Evolutionary conservation across 2,113 vertebrate genomes (phyloP).

Genomic region (Panurus biarmicus): DNA sequence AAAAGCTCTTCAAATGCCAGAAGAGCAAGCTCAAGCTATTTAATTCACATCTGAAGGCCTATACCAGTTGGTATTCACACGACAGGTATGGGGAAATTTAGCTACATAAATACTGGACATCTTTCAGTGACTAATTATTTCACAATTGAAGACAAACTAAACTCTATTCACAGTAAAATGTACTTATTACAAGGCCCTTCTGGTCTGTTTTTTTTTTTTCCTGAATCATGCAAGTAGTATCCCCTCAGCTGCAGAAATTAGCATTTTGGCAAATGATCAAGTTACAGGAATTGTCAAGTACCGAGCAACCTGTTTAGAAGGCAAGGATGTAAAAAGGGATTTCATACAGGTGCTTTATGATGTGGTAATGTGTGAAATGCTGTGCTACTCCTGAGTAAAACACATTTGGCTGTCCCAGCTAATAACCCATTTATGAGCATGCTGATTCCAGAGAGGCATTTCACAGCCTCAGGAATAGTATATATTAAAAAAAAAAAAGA

Average conservation of each 20-base stretch:
- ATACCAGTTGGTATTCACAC: neutral
- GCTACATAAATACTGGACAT: slow-evolving; percentile 30
- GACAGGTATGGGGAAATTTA: neutral
- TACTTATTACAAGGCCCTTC: slow-evolving; percentile 41
- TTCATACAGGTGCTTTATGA: neutral
- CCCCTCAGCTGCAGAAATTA: slow-evolving; percentile 50
- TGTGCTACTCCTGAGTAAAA: slow-evolving; percentile 53
- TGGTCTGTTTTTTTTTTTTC: slow-evolving; percentile 30
- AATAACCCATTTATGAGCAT: slow-evolving; percentile 17
- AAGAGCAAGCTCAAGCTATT: neutral
- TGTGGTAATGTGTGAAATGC: slow-evolving; percentile 2
- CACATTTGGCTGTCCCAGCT: slow-evolving; percentile 15
- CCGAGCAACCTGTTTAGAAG: slow-evolving; percentile 48
- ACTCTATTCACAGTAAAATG: slow-evolving; percentile 22
- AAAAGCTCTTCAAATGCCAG: slow-evolving; percentile 39
- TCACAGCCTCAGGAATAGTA: neutral
- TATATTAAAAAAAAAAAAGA: neutral
- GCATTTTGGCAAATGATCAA: slow-evolving; percentile 63
- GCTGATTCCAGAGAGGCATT: slow-evolving; percentile 23
- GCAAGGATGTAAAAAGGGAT: slow-evolving; percentile 50
- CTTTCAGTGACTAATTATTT: neutral
- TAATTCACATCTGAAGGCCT: slow-evolving; percentile 24
- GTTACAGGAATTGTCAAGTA: slow-evolving; percentile 36
- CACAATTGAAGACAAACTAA: slow-evolving; percentile 5
- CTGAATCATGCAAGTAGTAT: slow-evolving; percentile 23